Conservation (phyloP, 2,113 vertebrate species). For the Chaenocephalus aceratus region DNA sequence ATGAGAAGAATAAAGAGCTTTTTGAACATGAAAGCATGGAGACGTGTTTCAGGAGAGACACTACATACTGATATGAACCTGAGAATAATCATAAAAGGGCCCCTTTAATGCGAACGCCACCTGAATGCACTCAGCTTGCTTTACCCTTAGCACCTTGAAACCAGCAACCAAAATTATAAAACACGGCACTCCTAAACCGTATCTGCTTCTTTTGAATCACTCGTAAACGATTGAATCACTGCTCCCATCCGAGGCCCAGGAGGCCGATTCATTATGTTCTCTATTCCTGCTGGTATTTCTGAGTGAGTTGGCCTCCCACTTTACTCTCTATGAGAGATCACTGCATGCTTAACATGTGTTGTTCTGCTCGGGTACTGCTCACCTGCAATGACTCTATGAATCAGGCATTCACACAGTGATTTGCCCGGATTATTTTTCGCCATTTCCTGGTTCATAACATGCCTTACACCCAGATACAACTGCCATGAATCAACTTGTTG, state of each 20-base stretch:
- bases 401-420: slow-evolving; percentile 20
- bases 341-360: neutral
- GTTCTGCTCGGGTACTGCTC: neutral
- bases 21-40: too few relatives aligned
- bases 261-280: neutral
- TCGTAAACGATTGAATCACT: neutral
- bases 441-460: neutral
- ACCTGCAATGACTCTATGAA: slow-evolving; percentile 44
- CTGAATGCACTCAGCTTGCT: neutral
- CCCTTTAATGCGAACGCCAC: too few relatives aligned
- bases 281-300: neutral
- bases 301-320: neutral
- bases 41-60: too few relatives aligned
- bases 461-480: neutral
- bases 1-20: too few relatives aligned
- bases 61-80: too few relatives aligned
- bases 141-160: neutral
- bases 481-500: neutral
- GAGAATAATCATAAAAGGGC: too few relatives aligned
- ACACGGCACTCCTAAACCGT: neutral
- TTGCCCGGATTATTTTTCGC: neutral
- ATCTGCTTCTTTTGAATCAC: neutral
- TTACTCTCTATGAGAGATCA: slow-evolving; percentile 54
- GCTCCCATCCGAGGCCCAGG: neutral
- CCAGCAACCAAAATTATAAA: too few relatives aligned